phyloP scores from a whole-genome alignment of 2,113 vertebrate genomes.

The Notarius quadriscutis region DNA sequence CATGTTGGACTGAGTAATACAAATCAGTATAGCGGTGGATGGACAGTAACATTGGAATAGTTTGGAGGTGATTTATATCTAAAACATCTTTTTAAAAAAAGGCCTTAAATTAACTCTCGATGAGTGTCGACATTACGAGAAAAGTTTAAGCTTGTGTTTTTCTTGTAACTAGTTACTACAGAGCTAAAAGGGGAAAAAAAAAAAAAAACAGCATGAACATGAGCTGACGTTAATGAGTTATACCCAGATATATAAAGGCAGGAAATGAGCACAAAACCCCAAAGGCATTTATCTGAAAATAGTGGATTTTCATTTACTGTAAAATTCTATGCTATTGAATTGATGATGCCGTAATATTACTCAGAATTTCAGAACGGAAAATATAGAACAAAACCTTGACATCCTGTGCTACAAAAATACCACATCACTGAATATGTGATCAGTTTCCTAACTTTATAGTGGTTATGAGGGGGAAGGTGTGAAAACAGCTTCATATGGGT shows the following conservation, averaged over 20 bases:
- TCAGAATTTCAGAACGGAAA: neutral
- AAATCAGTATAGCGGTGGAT: neutral
- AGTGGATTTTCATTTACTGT: neutral
- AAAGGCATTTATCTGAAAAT: neutral
- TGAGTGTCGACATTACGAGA: no score
- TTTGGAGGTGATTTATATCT: no score
- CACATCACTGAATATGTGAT: neutral
- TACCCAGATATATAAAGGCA: neutral
- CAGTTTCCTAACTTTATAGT: neutral
- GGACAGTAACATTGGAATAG: no score
- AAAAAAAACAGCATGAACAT: no score
- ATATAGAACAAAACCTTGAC: neutral
- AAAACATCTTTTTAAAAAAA: no score
- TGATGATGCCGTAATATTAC: neutral
- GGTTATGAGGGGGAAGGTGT: neutral
- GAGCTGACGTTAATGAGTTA: neutral
- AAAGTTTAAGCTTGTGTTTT: neutral
- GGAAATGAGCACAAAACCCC: neutral
- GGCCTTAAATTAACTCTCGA: no score
- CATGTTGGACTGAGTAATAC: neutral
- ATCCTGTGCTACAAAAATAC: neutral
- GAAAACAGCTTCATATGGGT: neutral
- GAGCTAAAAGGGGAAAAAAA: no score
- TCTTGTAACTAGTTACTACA: neutral
- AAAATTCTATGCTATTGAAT: neutral